Percentiles rank a stretch among this genome's conserved stretches.
phyloP scores from a whole-genome alignment of 2,888 invertebrate genomes.

The Minunthozetes semirufus region DNA sequence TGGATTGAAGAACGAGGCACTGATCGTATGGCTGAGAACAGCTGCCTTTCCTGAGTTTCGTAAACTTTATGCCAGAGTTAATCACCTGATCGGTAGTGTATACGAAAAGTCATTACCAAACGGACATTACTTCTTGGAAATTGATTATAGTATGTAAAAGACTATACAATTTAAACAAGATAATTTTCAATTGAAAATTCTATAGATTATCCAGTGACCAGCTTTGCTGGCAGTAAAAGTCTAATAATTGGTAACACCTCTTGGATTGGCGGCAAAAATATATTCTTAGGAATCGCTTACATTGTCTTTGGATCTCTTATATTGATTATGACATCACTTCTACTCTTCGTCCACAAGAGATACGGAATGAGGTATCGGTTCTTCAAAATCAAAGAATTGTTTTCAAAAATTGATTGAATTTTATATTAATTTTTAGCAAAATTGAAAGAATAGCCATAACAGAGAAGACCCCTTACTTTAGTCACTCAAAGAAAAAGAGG shows the following conservation, averaged over 20 bases:
- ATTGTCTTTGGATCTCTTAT: slow-evolving; percentile 19
- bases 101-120: slow-evolving; percentile 13
- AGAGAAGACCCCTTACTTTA: slow-evolving; percentile 17
- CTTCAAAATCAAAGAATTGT: background rate
- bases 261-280: slow-evolving; percentile 26
- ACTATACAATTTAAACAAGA: background rate
- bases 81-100: slow-evolving; percentile 6
- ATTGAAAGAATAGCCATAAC: slow-evolving; percentile 9
- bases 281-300: slow-evolving; percentile 33
- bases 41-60: slow-evolving; percentile 35
- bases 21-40: slow-evolving; percentile 33
- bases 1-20: slow-evolving; percentile 33
- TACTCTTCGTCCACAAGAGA: slow-evolving; percentile 22
- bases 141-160: slow-evolving; percentile 29
- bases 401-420: background rate
- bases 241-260: slow-evolving; percentile 31
- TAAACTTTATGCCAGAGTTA: slow-evolving; percentile 32
- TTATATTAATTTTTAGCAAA: slow-evolving; percentile 5
- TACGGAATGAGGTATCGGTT: slow-evolving; percentile 23
- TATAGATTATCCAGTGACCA: slow-evolving; percentile 33
- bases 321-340: slow-evolving; percentile 1
- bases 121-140: slow-evolving; percentile 32
- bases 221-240: slow-evolving; percentile 23
- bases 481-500: too few species aligned
- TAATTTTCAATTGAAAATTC: background rate